Evolutionary conservation across 1,140 invertebrate species (phyloP).

Genomic region (Ostrea denselamellosa): DNA sequence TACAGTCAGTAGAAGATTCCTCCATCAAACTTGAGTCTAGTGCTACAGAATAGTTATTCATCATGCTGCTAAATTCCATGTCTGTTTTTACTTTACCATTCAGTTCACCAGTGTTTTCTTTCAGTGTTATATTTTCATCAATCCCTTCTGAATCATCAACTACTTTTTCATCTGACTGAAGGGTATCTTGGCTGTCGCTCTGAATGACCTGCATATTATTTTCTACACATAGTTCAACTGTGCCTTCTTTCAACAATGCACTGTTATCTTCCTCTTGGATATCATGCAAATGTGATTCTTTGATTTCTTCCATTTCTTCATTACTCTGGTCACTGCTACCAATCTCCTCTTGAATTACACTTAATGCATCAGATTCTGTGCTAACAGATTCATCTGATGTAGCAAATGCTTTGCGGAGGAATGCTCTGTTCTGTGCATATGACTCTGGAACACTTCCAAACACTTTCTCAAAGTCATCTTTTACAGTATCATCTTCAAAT

Average conservation of each 20-base stretch:
- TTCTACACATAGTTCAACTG: conserved; percentile 11
- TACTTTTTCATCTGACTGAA: background rate
- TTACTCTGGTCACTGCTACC: conserved; percentile 45
- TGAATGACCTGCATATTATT: background rate
- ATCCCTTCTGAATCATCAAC: conserved; percentile 18
- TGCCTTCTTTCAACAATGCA: background rate
- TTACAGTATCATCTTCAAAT: conserved; percentile 44
- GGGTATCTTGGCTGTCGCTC: background rate
- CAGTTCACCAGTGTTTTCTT: background rate
- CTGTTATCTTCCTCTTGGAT: conserved; percentile 15
- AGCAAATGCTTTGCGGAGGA: conserved; percentile 19
- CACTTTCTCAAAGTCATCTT: conserved; percentile 30
- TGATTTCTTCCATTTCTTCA: background rate
- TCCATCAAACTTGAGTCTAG: background rate
- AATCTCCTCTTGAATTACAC: conserved; percentile 54
- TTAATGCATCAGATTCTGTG: conserved; percentile 52
- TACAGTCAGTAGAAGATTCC: background rate
- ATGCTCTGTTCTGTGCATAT: conserved; percentile 41
- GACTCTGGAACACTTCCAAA: conserved; percentile 37
- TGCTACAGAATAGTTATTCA: background rate
- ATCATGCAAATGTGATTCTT: background rate
- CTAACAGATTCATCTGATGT: conserved; percentile 2
- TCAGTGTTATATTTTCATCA: conserved; percentile 9
- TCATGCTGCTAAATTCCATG: background rate
- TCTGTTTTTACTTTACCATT: background rate